Evolutionary conservation across 2,797 vertebrate species (phyloP).

Genomic region (Hephaestus fuliginosus): DNA sequence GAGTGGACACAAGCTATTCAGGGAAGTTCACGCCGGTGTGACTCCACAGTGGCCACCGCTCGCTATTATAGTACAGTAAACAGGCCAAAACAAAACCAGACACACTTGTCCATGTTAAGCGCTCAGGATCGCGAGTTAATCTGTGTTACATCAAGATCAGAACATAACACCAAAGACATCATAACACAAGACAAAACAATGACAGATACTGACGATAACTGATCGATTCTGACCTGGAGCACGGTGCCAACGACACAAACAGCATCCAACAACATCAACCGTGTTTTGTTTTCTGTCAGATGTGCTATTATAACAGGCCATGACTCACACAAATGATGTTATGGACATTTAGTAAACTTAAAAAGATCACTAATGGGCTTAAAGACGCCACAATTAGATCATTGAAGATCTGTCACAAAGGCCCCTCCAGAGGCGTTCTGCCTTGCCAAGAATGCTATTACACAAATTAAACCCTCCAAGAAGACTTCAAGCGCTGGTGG

Average conservation of each 20-base stretch:
- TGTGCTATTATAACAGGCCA: slow-evolving; percentile 31
- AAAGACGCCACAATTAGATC: slow-evolving; percentile 66
- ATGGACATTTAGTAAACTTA: slow-evolving; percentile 51
- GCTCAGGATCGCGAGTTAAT: slow-evolving; percentile 35
- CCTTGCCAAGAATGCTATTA: slow-evolving; percentile 78
- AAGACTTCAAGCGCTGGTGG: slow-evolving; percentile 48
- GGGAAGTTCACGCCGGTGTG: slow-evolving; percentile 9
- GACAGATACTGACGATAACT: slow-evolving; percentile 15
- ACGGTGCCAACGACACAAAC: slow-evolving; percentile 24
- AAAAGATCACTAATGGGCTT: slow-evolving; percentile 59
- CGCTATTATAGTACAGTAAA: slow-evolving; percentile 44
- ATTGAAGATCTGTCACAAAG: slow-evolving; percentile 56
- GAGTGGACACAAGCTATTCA: slow-evolving; percentile 14
- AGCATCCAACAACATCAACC: slow-evolving; percentile 33
- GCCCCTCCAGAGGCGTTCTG: slow-evolving; percentile 30
- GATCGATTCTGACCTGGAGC: slow-evolving; percentile 27
- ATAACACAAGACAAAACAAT: slow-evolving; percentile 42
- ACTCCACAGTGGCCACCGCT: slow-evolving; percentile 36
- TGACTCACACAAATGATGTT: slow-evolving; percentile 44
- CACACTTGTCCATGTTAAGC: slow-evolving; percentile 21
- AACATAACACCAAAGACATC: slow-evolving; percentile 44
- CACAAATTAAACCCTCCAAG: slow-evolving; percentile 69
- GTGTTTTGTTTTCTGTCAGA: slow-evolving; percentile 57
- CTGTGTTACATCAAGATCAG: slow-evolving; percentile 32
- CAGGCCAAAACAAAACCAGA: slow-evolving; percentile 40